These are phyloP conservation scores for Gambusia holbrooki DNA, from an alignment of 2,113 vertebrate genomes.

Conservation along the genomic window DNA sequence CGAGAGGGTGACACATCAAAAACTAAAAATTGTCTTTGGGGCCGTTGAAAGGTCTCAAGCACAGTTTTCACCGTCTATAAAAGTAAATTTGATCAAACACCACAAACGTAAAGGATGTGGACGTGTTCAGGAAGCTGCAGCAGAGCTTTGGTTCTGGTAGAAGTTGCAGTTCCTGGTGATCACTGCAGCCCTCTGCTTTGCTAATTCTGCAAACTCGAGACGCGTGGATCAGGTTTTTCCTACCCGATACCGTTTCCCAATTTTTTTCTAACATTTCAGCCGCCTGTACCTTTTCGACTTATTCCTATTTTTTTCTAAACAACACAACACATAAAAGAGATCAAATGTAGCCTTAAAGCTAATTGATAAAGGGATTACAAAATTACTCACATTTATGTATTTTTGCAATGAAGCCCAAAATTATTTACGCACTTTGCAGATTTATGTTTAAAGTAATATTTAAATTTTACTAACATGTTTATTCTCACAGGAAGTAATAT, in stretches of 20 bases:
- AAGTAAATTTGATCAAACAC: conserved; percentile 8
- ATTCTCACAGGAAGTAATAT: not conserved
- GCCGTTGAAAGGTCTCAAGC: not conserved
- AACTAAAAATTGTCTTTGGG: not conserved
- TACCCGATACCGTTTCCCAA: not conserved
- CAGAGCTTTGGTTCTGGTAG: conserved; percentile 20
- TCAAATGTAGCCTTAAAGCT: not conserved
- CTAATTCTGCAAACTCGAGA: conserved; percentile 3
- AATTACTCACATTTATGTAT: not conserved
- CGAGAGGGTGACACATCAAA: conserved; percentile 7
- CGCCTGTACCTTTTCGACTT: too few relatives aligned
- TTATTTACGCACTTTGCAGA: not conserved
- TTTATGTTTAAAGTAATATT: not conserved
- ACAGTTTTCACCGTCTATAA: conserved; percentile 6
- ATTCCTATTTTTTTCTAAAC: not conserved
- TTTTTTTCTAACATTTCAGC: not conserved
- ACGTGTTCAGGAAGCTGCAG: conserved; percentile 36
- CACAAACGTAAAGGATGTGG: conserved; percentile 47
- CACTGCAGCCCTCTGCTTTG: not conserved
- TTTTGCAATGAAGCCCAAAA: not conserved
- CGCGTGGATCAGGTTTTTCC: not conserved
- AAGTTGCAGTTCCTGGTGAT: conserved; percentile 21
- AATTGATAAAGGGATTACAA: not conserved
- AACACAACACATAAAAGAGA: not conserved
- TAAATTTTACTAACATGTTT: not conserved